Evolutionary conservation across 2,797 vertebrate genomes (phyloP).

Genomic region (Chaetodon trifasciatus): DNA sequence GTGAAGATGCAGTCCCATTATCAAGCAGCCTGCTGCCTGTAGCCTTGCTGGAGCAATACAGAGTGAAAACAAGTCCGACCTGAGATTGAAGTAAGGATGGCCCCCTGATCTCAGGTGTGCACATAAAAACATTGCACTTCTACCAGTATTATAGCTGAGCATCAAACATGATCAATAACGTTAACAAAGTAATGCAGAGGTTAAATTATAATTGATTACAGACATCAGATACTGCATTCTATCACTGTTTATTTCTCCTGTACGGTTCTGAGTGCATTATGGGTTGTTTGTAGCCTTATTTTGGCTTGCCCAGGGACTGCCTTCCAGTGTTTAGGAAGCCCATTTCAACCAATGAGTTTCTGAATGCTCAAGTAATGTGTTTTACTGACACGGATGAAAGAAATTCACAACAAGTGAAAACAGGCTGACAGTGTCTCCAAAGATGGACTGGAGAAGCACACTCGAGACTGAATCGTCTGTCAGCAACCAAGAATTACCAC

Average conservation of each 20-base stretch:
- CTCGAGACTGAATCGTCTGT: neutral
- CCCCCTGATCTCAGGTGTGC: neutral
- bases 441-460: neutral
- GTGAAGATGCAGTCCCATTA: slow-evolving; percentile 13
- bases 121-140: neutral
- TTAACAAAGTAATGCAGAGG: neutral
- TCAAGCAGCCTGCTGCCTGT: neutral
- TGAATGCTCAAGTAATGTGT: neutral
- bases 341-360: neutral
- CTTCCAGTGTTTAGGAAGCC: neutral
- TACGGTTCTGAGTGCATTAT: neutral
- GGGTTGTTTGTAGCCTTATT: neutral
- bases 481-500: neutral
- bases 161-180: neutral
- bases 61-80: neutral
- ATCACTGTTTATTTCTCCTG: no score
- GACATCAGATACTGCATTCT: no score
- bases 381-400: neutral
- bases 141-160: neutral
- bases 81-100: slow-evolving; percentile 16
- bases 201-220: no score
- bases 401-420: neutral
- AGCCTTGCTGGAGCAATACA: slow-evolving; percentile 11
- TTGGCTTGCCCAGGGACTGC: neutral
- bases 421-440: neutral